A percentile compares a stretch with the other conserved stretches of the same genome.
These are phyloP conservation scores for Thomomys bottae DNA, from an alignment of 2,113 vertebrate species.

Conservation along the genomic window DNA sequence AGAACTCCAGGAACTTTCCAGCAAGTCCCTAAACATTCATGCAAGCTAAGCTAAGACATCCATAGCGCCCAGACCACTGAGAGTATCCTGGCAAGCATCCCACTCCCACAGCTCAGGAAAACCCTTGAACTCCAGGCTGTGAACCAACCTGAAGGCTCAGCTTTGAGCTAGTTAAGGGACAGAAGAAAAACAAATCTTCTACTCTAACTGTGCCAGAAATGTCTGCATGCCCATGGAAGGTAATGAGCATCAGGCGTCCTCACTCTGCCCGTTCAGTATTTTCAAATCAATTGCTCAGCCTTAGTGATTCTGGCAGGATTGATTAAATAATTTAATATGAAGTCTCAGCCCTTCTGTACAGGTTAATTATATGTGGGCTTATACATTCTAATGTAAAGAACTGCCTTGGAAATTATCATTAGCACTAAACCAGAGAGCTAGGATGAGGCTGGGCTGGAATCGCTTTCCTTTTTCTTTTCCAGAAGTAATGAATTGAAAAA, in stretches of 20 bases:
- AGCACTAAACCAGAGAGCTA: conserved; percentile 70
- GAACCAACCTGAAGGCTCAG: conserved; percentile 64
- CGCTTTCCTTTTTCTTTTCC: conserved; percentile 67
- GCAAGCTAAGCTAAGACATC: not conserved
- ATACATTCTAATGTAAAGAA: conserved; percentile 82
- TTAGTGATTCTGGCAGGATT: conserved; percentile 77
- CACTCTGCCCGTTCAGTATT: conserved; percentile 70
- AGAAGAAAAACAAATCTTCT: conserved; percentile 35
- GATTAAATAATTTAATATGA: conserved; percentile 81
- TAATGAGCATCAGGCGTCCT: conserved; percentile 73
- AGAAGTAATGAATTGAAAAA: conserved; percentile 82
- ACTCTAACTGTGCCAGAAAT: not conserved
- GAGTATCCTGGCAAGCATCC: not conserved
- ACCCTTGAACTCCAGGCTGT: conserved; percentile 9
- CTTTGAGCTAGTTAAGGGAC: conserved; percentile 65
- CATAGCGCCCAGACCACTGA: not conserved
- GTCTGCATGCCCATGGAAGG: conserved; percentile 41
- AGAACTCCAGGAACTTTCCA: not conserved
- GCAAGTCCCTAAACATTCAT: not conserved
- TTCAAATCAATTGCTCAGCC: conserved; percentile 79
- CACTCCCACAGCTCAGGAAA: conserved; percentile 6
- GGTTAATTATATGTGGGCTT: conserved; percentile 83
- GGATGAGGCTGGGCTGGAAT: conserved; percentile 69
- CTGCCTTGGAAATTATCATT: conserved; percentile 82
- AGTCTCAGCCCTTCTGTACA: conserved; percentile 80